Percentiles rank a stretch among this genome's conserved stretches.
phyloP scores from a whole-genome alignment of 2,113 vertebrate species.

The Alosa alosa region DNA sequence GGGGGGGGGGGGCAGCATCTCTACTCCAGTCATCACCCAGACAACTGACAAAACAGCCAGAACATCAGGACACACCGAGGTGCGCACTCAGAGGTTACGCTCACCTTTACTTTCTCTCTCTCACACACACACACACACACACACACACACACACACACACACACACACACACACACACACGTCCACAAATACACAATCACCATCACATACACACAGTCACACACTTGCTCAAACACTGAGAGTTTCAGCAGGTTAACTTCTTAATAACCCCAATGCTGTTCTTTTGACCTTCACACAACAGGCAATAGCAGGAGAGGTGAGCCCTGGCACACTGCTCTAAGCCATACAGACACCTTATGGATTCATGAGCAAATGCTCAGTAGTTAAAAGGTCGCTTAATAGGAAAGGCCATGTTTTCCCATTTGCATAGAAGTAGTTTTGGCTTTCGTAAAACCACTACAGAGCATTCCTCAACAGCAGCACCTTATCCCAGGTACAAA shows the following conservation, averaged over 20 bases:
- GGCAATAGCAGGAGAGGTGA: conserved; percentile 38
- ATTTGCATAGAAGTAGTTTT: conserved; percentile 41
- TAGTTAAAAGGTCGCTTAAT: conserved; percentile 63
- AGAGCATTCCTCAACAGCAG: too few species aligned
- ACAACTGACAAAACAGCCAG: background rate
- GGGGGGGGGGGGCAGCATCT: background rate
- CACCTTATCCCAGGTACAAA: background rate
- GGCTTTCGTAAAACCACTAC: background rate
- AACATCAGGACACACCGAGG: background rate
- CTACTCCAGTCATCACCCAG: background rate
- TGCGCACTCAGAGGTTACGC: background rate
- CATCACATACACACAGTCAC: conserved; percentile 30
- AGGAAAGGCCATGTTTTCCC: conserved; percentile 64
- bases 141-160: conserved; percentile 42
- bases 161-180: conserved; percentile 27
- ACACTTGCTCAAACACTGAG: background rate
- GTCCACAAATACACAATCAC: conserved; percentile 17
- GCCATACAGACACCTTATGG: conserved; percentile 53
- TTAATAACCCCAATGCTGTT: background rate
- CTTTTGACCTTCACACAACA: conserved; percentile 2
- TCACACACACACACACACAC: conserved; percentile 34
- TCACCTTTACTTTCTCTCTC: conserved; percentile 20
- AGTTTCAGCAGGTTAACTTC: background rate
- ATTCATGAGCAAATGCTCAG: conserved; percentile 64
- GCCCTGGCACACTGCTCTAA: conserved; percentile 50